Base-by-base conservation (phyloP, 2,113 vertebrate species). In the Salvelinus fontinalis region DNA sequence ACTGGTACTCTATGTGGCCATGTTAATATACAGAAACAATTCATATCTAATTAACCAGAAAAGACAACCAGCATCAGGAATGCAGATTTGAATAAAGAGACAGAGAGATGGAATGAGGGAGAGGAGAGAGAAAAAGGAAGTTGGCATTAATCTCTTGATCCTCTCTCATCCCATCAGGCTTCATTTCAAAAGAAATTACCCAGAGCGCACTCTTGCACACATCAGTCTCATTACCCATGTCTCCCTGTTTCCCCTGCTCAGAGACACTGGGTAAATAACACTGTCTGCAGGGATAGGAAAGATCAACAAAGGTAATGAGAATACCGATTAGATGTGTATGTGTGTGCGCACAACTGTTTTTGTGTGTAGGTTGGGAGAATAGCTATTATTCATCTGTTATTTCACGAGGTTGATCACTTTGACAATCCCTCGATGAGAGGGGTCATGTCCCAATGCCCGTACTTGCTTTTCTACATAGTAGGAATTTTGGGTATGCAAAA, bases 261-360 rank as follows among this genome's bases (percentile, higher is more conserved):
- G 72, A 91, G 87, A 88, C 81, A 83, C 73, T 89, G 78, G 77
- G 82, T 88, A 89, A 90, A 89, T 85, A 89, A 84, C 80, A 49
- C 79, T 83, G 85, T 88, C 89, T 85, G 84, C 73, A 65, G 80
- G 83, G 88, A 90, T 83, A 84, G 16, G 48, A 73, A 89, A 85
- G 88, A 89, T 88, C 87, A 91, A 89, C 89, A 89, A 67, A 75
- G 39, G 81, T 85, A 86, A 85, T 88, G 85, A 89, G 87, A 89
- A 76, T 68, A 75, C 76, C 82, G 77, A 85, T 84, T 82, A 86
- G 77, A 8, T n/a, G 26, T 16, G 66, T 29, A 13, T 34, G 12
- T 31, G 14, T 51, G 11, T 39, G 34, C 1, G 8, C 8, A 31
- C 29, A 29, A 5, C 24, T 68, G 29, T 29, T 31, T 34, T 68